Conservation (phyloP, 2,113 vertebrate species). For the Upupa epops region DNA sequence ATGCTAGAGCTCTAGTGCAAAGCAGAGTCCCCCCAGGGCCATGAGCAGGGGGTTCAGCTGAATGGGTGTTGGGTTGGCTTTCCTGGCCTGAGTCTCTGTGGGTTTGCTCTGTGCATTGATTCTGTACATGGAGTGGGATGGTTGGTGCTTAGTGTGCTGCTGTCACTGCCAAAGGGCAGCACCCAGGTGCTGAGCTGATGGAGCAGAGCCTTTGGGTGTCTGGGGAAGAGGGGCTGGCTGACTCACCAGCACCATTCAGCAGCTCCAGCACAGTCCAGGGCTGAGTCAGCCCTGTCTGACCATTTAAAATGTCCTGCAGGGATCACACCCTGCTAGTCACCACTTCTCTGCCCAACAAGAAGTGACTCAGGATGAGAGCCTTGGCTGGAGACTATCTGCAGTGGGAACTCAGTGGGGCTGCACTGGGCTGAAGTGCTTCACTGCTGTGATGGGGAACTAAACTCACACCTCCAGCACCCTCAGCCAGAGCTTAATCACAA, state of each 20-base stretch:
- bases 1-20: background rate
- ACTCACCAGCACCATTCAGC: background rate
- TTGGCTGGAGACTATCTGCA: rapidly evolving
- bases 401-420: background rate
- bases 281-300: background rate
- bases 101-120: background rate
- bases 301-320: background rate
- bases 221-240: background rate
- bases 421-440: background rate
- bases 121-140: background rate
- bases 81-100: background rate
- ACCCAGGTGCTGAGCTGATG: background rate
- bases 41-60: background rate
- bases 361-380: background rate
- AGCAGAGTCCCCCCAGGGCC: background rate
- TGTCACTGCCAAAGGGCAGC: background rate
- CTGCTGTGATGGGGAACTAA: background rate
- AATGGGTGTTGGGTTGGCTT: background rate
- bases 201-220: background rate
- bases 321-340: background rate
- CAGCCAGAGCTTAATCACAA: background rate
- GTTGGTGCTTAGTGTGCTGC: rapidly evolving
- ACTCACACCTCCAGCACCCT: background rate
- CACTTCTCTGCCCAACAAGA: background rate
- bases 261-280: background rate